Percentiles rank a stretch among this genome's conserved stretches.
Evolutionary conservation across 2,113 vertebrate species (phyloP).

Genomic region (Pseudorasbora parva): DNA sequence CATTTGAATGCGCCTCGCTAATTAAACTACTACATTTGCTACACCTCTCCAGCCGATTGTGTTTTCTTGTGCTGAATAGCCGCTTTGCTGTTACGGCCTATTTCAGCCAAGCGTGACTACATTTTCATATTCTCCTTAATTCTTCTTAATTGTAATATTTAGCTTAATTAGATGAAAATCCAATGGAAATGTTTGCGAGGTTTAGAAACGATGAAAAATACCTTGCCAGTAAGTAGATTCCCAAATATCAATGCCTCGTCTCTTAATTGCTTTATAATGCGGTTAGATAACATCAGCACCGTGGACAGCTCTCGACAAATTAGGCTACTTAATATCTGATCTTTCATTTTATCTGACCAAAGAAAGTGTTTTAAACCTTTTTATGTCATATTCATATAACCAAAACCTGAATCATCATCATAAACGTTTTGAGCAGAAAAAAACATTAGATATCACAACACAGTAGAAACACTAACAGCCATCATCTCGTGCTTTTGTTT

Average conservation of each 20-base stretch:
- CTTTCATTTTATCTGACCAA: background rate
- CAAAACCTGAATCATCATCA: background rate
- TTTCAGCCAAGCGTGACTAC: background rate
- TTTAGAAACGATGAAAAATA: background rate
- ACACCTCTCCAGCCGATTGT: background rate
- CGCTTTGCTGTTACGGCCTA: background rate
- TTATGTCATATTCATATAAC: background rate
- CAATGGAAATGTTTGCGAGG: background rate
- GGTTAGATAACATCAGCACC: conserved; percentile 36
- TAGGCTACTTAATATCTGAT: background rate
- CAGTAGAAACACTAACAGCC: conserved; percentile 57
- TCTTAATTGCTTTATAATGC: background rate
- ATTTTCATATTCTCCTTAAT: background rate
- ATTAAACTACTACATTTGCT: background rate
- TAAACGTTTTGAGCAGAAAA: background rate
- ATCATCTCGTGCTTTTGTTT: conserved; percentile 69
- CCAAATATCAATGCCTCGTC: background rate
- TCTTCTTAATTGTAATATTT: background rate
- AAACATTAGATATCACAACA: conserved; percentile 21
- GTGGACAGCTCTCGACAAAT: conserved; percentile 43
- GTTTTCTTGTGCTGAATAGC: background rate
- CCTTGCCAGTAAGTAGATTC: background rate
- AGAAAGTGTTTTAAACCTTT: background rate
- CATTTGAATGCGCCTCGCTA: background rate
- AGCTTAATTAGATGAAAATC: background rate